Conservation (phyloP, 2,113 vertebrate genomes). For the Macaca fascicularis region T2T-MFA8v1.1 NC_088375.1:61411001-61411500, state of each 20-base stretch:
- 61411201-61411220: not conserved
- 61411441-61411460: not conserved
- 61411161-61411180: too few species aligned
- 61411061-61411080: too few species aligned
- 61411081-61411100: too few species aligned
- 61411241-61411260: not conserved
- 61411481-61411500: not conserved
- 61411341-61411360: not conserved
- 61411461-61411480: not conserved
- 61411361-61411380: not conserved
- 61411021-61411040: too few species aligned
- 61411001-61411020: too few species aligned
- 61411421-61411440: not conserved
- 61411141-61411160: too few species aligned
- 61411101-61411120: too few species aligned
- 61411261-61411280: not conserved
- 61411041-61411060: too few species aligned
- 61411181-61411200: too few species aligned
- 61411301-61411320: not conserved
- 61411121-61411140: too few species aligned
- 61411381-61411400: not conserved
- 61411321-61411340: not conserved
- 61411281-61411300: not conserved
- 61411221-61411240: not conserved
- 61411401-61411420: not conserved